phyloP scores from a whole-genome alignment of 2,113 vertebrate genomes.

The Rhinichthys klamathensis region DNA sequence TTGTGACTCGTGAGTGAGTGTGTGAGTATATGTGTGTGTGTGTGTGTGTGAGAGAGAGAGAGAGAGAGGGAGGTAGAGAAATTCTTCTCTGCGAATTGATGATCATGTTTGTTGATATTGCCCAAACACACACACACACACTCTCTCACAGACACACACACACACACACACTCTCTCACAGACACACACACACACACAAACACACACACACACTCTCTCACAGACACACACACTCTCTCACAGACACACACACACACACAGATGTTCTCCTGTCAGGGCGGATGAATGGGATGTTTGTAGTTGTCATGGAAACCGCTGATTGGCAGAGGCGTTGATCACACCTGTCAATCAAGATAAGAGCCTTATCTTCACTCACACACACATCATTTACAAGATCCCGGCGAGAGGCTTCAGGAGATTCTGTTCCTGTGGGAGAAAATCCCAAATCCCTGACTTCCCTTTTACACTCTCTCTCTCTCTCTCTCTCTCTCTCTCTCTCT shows the following conservation, averaged over 20 bases:
- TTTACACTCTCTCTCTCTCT: not conserved
- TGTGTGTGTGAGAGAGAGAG: not conserved
- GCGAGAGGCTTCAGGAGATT: not conserved
- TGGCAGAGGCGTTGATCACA: constrained; percentile 30
- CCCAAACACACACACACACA: not conserved
- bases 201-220: not conserved
- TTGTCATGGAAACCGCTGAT: constrained; percentile 42
- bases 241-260: too few relatives aligned
- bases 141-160: too few relatives aligned
- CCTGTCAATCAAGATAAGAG: constrained; percentile 54
- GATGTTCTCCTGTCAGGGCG: not conserved
- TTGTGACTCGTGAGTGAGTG: too few relatives aligned
- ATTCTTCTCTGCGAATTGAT: not conserved
- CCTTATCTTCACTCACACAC: constrained; percentile 44
- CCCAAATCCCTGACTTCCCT: not conserved
- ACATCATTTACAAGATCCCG: not conserved
- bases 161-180: too few relatives aligned
- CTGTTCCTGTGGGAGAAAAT: not conserved
- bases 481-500: too few relatives aligned
- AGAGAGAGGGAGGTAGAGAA: too few relatives aligned
- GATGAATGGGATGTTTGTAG: not conserved
- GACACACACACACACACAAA: too few relatives aligned
- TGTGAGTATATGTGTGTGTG: not conserved
- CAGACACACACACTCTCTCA: not conserved
- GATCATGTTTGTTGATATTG: not conserved